Evolutionary conservation across 2,888 invertebrate genomes (phyloP), one percentile per base, ranked within the genome.

Genomic region (Blastobasis adustella): DNA sequence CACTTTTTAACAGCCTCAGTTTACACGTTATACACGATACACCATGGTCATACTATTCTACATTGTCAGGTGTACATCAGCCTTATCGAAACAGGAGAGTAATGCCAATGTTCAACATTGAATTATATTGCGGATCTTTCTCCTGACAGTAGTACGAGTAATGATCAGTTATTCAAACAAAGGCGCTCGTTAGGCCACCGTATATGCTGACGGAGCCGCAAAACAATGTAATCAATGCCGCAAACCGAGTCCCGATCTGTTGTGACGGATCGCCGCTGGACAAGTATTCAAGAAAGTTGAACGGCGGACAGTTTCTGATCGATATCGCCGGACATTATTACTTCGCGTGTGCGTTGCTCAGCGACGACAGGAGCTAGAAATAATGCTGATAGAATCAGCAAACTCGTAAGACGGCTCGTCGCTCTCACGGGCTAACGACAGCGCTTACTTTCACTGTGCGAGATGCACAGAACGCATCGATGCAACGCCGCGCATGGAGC

Each of bases 201-300:
- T 54, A 63, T 65, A 66, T 58, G 66, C 62, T 68, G 73, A 70
- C 73, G 66, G 63, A 64, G 61, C 63, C 61, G 73, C 76, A 77
- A 74, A 76, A 61, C 71, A 76, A 71, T 71, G 66, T 74, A 75
- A 77, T 78, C 75, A 74, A 79, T 71, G 71, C 65, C 65, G 60
- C 62, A 62, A 23, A 66, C 61, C 59, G 42, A 65, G n/a, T 61
- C 67, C 65, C 66, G 73, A 75, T 78, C 76, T 66, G 66, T 68
- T 67, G 65, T 71, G 72, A 76, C 67, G 66, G 67, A 77, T 73
- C 61, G 67, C 65, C 58, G 58, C 55, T 61, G 63, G 63, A 65
- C 66, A 64, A 61, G 63, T 47, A 62, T 64, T 65, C 63, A 68
- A 73, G 69, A 71, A 69, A 73, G 64, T 66, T 59, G 59, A 57